phyloP scores from a whole-genome alignment of 1,140 invertebrate genomes.

The Sminthurides bifidus region DNA sequence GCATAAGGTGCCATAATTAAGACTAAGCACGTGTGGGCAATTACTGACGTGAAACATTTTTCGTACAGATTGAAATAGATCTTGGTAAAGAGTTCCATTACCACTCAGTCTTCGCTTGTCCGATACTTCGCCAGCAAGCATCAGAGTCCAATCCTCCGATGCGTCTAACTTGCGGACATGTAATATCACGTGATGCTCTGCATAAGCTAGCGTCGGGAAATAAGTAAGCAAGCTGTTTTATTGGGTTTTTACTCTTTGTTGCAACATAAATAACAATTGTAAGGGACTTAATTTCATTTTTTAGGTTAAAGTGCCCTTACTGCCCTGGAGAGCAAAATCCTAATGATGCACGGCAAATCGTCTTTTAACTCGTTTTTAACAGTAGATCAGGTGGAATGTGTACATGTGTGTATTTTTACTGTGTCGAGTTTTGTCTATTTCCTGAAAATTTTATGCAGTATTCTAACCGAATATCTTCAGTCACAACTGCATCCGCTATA shows the following conservation, averaged over 20 bases:
- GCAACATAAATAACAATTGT: too few species aligned
- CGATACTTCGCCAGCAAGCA: conserved; percentile 91
- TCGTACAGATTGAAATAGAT: conserved; percentile 75
- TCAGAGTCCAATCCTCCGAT: conserved; percentile 95
- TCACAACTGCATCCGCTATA: too few species aligned
- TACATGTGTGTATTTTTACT: too few species aligned
- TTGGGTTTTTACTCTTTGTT: too few species aligned
- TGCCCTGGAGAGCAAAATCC: conserved; percentile 93
- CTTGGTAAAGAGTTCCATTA: conserved; percentile 74
- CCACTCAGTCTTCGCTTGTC: conserved; percentile 97
- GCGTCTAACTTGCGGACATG: conserved; percentile 91
- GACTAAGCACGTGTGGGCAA: too few species aligned
- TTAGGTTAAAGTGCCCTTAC: conserved; percentile 92
- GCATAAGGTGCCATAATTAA: too few species aligned
- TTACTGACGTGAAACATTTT: too few species aligned
- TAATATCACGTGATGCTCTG: conserved; percentile 92
- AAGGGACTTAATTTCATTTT: conserved; percentile 38
- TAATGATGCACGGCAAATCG: conserved; percentile 75
- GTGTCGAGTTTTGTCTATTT: too few species aligned
- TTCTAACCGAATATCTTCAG: too few species aligned
- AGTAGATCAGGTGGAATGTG: too few species aligned
- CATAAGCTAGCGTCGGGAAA: conserved; percentile 84
- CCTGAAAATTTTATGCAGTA: too few species aligned
- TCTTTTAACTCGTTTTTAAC: conserved; percentile 25
- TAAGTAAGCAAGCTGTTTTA: too few species aligned